Evolutionary conservation across 2,888 invertebrate genomes (phyloP), one percentile per base, ranked within the genome.

Genomic region (Catocala sponsa): DNA sequence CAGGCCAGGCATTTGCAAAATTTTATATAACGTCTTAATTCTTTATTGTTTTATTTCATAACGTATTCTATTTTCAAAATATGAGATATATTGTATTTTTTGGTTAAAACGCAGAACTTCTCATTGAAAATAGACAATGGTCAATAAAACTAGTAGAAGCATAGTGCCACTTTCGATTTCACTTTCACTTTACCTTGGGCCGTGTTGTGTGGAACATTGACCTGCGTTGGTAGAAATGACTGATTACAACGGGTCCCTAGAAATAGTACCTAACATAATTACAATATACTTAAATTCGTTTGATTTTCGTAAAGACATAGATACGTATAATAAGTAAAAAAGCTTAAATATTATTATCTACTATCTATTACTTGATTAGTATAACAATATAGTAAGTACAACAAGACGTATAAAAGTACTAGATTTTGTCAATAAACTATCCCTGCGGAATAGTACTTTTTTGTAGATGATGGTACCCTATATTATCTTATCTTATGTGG

Each of bases 111-210:
- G 54, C 33, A 38, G 63, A 55, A 59, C 70, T 72, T 76, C 78
- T 72, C 50, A 35, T 68, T 53, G 15, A 51, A 61, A 70, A 70
- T 51, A 65, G 48, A 69, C 72, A 72, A 65, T 72, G 67, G 73
- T 81, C 56, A 76, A 73, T 72, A 71, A 74, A 74, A 78, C 63
- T 59, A 71, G 78, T 77, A 70, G 71, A 72, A 74, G 63, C 53
- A 38, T 49, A 74, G 76, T 80, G 65, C 73, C 79, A 90, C 90
- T 91, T 91, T 91, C 90, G 82, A 85, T 78, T 83, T 59, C 72
- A 80, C 91, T 91, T 91, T 91, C 91, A 86, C 90, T 87, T 78
- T 80, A 83, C 86, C 85, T 87, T 86, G 88, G 74, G 79, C 79
- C 55, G 72, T 82, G 85, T 80, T 81, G 85, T 80, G 76, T 79